These are phyloP conservation scores for Ctenodactylus gundi DNA, from an alignment of 2,113 vertebrate species.

Conservation along the genomic window DNA sequence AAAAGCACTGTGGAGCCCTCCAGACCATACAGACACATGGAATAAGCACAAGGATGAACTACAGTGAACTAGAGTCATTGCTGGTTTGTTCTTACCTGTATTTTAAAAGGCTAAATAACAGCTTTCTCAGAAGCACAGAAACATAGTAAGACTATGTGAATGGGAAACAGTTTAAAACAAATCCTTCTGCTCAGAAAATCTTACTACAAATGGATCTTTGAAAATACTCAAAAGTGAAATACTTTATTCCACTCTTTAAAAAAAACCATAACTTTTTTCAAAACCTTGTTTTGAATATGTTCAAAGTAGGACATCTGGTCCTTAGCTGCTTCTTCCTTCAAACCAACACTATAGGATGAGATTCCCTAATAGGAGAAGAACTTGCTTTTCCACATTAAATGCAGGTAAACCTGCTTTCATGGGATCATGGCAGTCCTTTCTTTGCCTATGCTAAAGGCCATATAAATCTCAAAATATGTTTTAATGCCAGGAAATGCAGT, in stretches of 20 bases:
- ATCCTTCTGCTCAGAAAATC: slow-evolving; percentile 7
- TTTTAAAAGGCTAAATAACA: slow-evolving; percentile 18
- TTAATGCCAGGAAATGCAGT: slow-evolving; percentile 82
- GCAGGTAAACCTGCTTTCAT: neutral
- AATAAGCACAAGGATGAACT: neutral
- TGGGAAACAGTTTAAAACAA: slow-evolving; percentile 41
- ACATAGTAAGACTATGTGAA: neutral
- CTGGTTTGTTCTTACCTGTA: neutral
- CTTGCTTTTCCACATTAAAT: slow-evolving; percentile 16
- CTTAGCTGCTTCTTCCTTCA: slow-evolving; percentile 39
- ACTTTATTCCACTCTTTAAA: slow-evolving; percentile 32
- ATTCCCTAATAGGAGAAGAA: slow-evolving; percentile 30
- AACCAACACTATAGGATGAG: neutral
- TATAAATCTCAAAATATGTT: slow-evolving; percentile 77
- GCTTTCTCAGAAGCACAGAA: slow-evolving; percentile 10
- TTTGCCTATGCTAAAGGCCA: slow-evolving; percentile 41
- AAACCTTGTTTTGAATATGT: slow-evolving; percentile 12
- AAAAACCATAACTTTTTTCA: neutral
- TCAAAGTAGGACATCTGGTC: neutral
- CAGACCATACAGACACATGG: neutral
- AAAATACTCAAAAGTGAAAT: slow-evolving; percentile 27
- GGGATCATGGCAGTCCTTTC: slow-evolving; percentile 59
- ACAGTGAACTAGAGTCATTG: neutral
- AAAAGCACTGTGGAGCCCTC: neutral
- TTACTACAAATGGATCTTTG: slow-evolving; percentile 28